Evolutionary conservation across 2,888 invertebrate species (phyloP).

Genomic region (Clostera curtula): DNA sequence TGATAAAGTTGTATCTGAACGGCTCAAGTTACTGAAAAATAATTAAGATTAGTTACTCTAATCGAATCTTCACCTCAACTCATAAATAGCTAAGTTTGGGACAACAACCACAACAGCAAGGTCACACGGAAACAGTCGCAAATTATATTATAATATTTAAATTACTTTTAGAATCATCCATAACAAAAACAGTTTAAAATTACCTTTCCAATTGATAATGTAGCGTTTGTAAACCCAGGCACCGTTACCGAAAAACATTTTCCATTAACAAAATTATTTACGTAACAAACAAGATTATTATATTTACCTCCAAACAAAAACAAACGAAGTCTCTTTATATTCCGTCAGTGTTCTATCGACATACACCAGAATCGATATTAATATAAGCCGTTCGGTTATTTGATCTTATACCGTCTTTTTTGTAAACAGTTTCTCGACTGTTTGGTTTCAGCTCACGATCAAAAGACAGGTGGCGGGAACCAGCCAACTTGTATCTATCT

Average conservation of each 20-base stretch:
- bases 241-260: neutral
- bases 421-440: conserved; percentile 33
- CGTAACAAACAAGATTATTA: conserved; percentile 3
- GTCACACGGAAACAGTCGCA: no score
- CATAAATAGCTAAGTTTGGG: no score
- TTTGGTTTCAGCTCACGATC: conserved; percentile 38
- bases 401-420: conserved; percentile 22
- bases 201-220: no score
- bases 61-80: no score
- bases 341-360: conserved; percentile 2
- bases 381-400: conserved; percentile 25
- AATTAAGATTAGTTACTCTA: no score
- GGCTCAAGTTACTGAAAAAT: no score
- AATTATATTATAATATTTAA: no score
- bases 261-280: conserved; percentile 2
- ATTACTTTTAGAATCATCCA: no score
- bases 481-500: conserved; percentile 27
- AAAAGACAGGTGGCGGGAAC: conserved; percentile 32
- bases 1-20: no score
- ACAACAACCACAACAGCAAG: no score
- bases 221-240: no score
- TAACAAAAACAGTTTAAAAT: no score
- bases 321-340: conserved; percentile 8
- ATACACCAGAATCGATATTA: conserved; percentile 21
- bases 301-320: conserved; percentile 11